A percentile compares a stretch with the other conserved stretches of the same genome.
Conservation (phyloP, 2,113 vertebrate genomes). For the Sylvia atricapilla region DNA sequence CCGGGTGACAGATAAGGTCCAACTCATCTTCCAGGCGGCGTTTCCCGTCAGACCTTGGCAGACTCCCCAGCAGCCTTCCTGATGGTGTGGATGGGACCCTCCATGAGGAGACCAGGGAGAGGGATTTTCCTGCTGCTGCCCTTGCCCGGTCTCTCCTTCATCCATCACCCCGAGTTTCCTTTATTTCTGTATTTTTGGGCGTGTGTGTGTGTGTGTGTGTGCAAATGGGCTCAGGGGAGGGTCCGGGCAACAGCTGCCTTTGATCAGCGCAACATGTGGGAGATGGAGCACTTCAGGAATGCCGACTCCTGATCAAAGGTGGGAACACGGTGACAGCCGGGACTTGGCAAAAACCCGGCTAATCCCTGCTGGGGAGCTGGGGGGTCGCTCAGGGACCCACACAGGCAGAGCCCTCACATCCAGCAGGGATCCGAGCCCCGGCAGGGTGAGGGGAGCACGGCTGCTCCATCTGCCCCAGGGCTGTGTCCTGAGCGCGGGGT, state of each 20-base stretch:
- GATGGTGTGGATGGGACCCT: neutral
- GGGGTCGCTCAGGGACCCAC: neutral
- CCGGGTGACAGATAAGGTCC: neutral
- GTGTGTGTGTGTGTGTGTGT: neutral
- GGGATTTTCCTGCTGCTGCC: neutral
- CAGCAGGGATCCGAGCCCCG: fast-evolving
- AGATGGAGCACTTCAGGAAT: slow-evolving; percentile 70
- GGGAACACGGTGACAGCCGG: slow-evolving; percentile 70
- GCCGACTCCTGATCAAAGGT: slow-evolving; percentile 78
- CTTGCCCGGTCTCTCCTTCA: neutral
- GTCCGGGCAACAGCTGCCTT: slow-evolving; percentile 77
- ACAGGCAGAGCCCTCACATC: neutral
- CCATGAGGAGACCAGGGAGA: neutral
- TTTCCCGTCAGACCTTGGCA: neutral
- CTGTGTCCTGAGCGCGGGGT: fast-evolving
- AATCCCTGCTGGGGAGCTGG: neutral
- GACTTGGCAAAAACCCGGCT: slow-evolving; percentile 56
- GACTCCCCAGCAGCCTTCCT: neutral
- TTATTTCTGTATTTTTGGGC: neutral
- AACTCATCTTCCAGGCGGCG: neutral
- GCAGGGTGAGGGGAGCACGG: neutral
- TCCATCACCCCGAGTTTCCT: neutral
- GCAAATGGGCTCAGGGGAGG: slow-evolving; percentile 53
- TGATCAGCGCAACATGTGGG: slow-evolving; percentile 78
- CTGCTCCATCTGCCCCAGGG: fast-evolving